These are phyloP conservation scores for Adelphocoris suturalis DNA, from an alignment of 2,888 invertebrate genomes.

Conservation along the genomic window DNA sequence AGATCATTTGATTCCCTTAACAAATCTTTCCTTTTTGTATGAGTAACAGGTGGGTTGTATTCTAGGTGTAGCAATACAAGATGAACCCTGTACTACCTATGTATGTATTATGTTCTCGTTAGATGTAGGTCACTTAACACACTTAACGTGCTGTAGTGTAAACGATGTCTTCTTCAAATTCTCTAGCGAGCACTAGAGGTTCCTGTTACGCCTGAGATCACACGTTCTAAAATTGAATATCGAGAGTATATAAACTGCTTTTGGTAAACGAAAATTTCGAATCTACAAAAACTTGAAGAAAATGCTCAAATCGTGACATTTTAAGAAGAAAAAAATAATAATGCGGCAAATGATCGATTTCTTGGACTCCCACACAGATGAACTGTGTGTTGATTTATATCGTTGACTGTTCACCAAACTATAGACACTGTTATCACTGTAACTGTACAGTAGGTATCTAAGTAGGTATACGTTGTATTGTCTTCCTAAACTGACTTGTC, in stretches of 20 bases:
- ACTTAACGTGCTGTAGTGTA: neutral
- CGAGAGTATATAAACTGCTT: neutral
- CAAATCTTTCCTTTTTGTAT: too few species aligned
- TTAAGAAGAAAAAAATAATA: neutral
- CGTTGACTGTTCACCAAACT: neutral
- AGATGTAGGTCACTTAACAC: neutral
- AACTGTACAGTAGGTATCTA: too few species aligned
- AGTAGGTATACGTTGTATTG: too few species aligned
- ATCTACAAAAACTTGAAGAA: neutral
- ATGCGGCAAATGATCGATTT: neutral
- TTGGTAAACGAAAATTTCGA: neutral
- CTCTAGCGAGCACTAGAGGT: neutral
- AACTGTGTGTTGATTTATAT: neutral
- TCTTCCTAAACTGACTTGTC: too few species aligned
- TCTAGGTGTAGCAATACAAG: neutral
- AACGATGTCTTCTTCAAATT: neutral
- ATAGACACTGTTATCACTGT: neutral
- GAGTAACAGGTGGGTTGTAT: too few species aligned
- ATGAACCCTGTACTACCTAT: neutral
- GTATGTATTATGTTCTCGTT: neutral
- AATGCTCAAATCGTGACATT: neutral
- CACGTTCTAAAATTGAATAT: neutral
- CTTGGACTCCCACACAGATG: neutral
- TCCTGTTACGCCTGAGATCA: neutral
- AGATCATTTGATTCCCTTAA: too few species aligned